Evolutionary conservation across 2,113 vertebrate genomes (phyloP).

Genomic region (Morone chrysops): DNA sequence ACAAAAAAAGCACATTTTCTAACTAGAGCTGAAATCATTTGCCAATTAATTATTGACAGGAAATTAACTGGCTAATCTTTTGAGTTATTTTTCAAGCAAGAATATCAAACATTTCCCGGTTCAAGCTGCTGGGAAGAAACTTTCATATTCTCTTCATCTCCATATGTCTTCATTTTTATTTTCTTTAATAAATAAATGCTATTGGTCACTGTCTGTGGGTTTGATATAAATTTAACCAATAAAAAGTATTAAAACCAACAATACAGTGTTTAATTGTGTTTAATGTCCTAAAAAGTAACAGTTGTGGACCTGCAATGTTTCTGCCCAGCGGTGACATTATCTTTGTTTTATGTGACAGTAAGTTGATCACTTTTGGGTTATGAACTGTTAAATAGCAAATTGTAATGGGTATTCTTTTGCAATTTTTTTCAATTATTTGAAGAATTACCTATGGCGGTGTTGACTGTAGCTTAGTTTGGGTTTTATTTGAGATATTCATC

Average conservation of each 20-base stretch:
- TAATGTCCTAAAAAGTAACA: no score
- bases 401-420: not conserved
- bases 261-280: no score
- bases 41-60: not conserved
- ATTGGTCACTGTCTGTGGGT: no score
- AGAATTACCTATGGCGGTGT: not conserved
- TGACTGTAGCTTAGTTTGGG: not conserved
- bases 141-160: no score
- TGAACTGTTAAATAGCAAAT: no score
- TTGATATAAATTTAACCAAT: no score
- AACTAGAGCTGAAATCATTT: not conserved
- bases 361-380: not conserved
- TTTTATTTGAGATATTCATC: not conserved
- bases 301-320: no score
- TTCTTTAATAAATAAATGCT: no score
- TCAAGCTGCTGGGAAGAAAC: not conserved
- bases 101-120: not conserved
- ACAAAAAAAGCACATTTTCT: not conserved
- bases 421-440: not conserved
- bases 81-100: no score
- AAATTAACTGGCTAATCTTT: not conserved
- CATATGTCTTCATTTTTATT: no score
- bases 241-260: no score
- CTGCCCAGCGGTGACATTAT: no score
- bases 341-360: not conserved